These are phyloP conservation scores for Drosophila eohydei DNA, from an alignment of 2,888 invertebrate genomes.

Conservation along the genomic window DNA sequence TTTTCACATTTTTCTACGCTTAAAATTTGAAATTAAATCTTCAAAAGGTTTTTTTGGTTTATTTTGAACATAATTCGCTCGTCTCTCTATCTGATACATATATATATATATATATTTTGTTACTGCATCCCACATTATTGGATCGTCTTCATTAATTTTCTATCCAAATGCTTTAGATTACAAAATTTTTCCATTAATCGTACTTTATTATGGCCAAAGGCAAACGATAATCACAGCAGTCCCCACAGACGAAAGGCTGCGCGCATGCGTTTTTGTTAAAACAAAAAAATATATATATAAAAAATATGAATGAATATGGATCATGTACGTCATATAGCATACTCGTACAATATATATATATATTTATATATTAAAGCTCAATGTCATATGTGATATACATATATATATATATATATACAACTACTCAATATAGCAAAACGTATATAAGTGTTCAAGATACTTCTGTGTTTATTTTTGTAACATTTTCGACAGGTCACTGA, in stretches of 20 bases:
- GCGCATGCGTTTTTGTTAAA: conserved; percentile 85
- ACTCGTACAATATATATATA: conserved; percentile 33
- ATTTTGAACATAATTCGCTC: background rate
- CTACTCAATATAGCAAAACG: conserved; percentile 42
- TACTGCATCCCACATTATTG: conserved; percentile 29
- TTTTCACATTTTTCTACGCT: background rate
- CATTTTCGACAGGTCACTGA: conserved; percentile 22
- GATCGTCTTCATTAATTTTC: conserved; percentile 13
- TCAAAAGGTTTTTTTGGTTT: background rate
- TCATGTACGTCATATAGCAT: conserved; percentile 48
- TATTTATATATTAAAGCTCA: conserved; percentile 38
- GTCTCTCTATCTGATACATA: conserved; percentile 19
- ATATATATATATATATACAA: conserved; percentile 49
- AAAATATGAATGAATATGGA: conserved; percentile 54
- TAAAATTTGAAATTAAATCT: background rate
- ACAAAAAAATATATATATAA: conserved; percentile 24
- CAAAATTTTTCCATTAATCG: conserved; percentile 23
- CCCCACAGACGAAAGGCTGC: conserved; percentile 87
- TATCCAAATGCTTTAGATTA: conserved; percentile 10
- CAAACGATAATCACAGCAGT: conserved; percentile 84
- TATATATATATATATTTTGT: conserved; percentile 10
- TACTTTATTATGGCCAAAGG: conserved; percentile 71
- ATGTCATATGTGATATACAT: conserved; percentile 66
- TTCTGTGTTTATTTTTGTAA: conserved; percentile 43
- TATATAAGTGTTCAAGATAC: conserved; percentile 47